Evolutionary conservation across 2,888 invertebrate species (phyloP).

Genomic region (Drosophila suboccidentalis): DNA sequence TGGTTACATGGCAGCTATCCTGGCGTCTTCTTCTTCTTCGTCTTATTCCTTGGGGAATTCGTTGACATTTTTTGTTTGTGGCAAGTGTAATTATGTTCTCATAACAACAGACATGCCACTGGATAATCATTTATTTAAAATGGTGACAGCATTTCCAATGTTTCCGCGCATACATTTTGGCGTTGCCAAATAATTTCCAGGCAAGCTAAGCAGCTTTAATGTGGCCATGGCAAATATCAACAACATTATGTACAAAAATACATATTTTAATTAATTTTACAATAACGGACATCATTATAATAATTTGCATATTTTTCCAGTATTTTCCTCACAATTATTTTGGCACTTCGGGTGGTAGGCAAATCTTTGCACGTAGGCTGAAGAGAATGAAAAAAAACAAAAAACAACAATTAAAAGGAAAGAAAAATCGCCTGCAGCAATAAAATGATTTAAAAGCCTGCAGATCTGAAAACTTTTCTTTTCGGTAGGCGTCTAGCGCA

Average conservation of each 20-base stretch:
- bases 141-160: background rate
- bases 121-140: conserved; percentile 18
- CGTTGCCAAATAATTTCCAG: conserved; percentile 8
- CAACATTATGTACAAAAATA: conserved; percentile 35
- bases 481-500: conserved; percentile 5
- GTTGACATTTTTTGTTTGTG: conserved; percentile 12
- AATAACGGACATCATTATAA: conserved; percentile 64
- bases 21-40: conserved; percentile 8
- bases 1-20: conserved; percentile 11
- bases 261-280: conserved; percentile 71
- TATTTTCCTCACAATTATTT: conserved; percentile 59
- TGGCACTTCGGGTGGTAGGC: conserved; percentile 50
- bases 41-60: conserved; percentile 1
- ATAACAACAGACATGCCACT: conserved; percentile 4
- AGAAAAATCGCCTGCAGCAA: conserved; percentile 41
- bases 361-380: conserved; percentile 47
- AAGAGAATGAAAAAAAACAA: conserved; percentile 3
- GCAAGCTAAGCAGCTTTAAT: conserved; percentile 3
- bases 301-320: conserved; percentile 47
- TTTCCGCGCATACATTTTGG: background rate
- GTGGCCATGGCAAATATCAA: conserved; percentile 33
- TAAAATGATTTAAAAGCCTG: conserved; percentile 51
- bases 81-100: conserved; percentile 11
- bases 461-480: conserved; percentile 25
- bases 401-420: conserved; percentile 36